Evolutionary conservation across 2,797 vertebrate genomes (phyloP), one percentile per base, ranked within the genome.

Genomic region (Intellagama lesueurii): DNA sequence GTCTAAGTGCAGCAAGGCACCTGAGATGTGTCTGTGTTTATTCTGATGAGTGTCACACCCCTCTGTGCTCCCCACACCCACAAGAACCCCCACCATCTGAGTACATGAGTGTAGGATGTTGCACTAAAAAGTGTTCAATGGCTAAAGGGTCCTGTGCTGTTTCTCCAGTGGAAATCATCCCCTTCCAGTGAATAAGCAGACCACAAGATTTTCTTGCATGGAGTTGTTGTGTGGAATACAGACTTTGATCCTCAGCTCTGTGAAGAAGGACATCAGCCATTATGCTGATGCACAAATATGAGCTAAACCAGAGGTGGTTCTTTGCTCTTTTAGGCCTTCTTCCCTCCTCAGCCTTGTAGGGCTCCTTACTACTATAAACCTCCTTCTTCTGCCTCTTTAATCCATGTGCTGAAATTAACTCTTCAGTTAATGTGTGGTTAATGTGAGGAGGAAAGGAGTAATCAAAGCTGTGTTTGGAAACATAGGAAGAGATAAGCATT

Each of bases 401-500:
- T 56, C 28, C 19, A 11, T 85, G 7, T 72, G 30, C 47, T 79
- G 3, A 47, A 84, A 70, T 79, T 64, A 64, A 52, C 11, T 70
- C 66, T 79, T 70, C 44, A 32, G 47, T 44, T 64, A 40, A 89
- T 32, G 72, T 83, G 84, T 64, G 83, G 72, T 77, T 40, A 88
- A 92, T 85, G 86, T 56, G 73, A 49, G 7, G 28, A 24, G n/a
- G n/a, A 9, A 26, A 8, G 1, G 17, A 64, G 5, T 73, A 17
- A 89, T 89, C 70, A 88, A 68, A 75, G 14, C 52, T 88, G 30
- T 83, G 35, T 83, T 75, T 68, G 47, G 60, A 88, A 68, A 87
- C 73, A n/a, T 64, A 81, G 69, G 68, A 72, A 81, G 28, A 81
- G 49, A 73, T 81, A 73, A 81, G 1, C 68, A 56, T n/a, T 40